These are phyloP conservation scores for Hozukius guyotensis DNA, from an alignment of 2,797 vertebrate genomes.

Conservation along the genomic window DNA sequence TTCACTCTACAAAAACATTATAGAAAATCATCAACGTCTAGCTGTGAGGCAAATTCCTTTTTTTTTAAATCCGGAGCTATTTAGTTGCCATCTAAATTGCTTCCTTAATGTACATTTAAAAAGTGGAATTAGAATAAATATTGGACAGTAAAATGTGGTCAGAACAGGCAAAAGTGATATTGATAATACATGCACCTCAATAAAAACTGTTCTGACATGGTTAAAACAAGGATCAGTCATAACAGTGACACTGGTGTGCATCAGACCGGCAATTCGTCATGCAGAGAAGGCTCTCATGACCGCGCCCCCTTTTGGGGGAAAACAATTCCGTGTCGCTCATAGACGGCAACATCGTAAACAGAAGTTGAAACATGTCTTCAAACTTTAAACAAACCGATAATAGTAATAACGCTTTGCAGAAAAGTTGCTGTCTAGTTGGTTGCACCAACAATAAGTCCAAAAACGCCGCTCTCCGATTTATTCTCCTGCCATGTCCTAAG, in stretches of 20 bases:
- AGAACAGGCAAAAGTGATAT: background rate
- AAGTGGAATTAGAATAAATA: background rate
- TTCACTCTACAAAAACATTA: background rate
- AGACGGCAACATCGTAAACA: too few species aligned
- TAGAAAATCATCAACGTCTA: background rate
- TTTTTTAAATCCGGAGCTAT: background rate
- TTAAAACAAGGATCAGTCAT: background rate
- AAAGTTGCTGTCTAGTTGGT: too few species aligned
- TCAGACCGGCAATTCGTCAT: too few species aligned
- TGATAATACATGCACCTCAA: background rate
- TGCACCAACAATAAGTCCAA: too few species aligned
- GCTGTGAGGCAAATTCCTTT: background rate
- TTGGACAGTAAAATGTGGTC: background rate
- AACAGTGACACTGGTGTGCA: background rate
- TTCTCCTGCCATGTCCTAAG: too few species aligned
- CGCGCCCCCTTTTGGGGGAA: too few species aligned
- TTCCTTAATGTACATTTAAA: background rate
- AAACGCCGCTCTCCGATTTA: too few species aligned
- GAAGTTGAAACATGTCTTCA: too few species aligned
- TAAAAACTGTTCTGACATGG: background rate
- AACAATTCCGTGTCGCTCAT: too few species aligned
- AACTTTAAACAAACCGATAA: too few species aligned
- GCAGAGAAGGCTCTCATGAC: too few species aligned
- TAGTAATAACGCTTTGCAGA: too few species aligned
- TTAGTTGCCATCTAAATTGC: background rate